Conservation (phyloP, 2,113 vertebrate genomes). For the Pristiophorus japonicus region DNA sequence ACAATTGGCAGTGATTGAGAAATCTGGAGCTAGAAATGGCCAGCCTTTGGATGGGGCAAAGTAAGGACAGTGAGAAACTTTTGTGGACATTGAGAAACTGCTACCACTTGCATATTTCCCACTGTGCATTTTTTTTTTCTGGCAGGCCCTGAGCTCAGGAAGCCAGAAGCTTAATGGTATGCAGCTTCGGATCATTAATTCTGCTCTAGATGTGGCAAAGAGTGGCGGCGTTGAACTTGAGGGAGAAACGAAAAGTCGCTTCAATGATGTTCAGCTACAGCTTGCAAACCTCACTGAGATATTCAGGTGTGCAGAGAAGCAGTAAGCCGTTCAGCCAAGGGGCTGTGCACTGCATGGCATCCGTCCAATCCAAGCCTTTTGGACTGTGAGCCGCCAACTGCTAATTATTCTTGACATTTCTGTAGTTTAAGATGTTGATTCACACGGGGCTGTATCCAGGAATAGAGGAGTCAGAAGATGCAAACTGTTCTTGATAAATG, state of each 20-base stretch:
- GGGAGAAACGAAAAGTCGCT: background rate
- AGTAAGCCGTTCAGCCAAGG: background rate
- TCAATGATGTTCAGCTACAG: constrained; percentile 18
- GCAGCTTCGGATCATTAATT: background rate
- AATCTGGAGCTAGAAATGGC: background rate
- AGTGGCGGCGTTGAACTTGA: background rate
- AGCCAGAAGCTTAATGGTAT: background rate
- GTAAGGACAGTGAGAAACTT: background rate
- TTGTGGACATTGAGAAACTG: no score
- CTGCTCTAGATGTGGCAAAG: background rate
- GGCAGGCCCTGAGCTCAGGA: background rate
- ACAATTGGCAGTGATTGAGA: background rate
- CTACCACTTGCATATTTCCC: background rate
- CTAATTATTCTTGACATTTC: background rate
- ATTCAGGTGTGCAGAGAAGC: constrained; percentile 7
- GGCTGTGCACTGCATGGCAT: background rate
- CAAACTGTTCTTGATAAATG: no score
- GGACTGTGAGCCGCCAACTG: no score
- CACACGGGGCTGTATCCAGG: background rate
- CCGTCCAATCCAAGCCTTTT: background rate
- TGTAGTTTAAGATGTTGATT: background rate
- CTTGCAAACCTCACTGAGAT: background rate
- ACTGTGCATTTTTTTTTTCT: background rate
- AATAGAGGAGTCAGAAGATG: no score
- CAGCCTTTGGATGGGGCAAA: background rate